Conservation (phyloP, 2,797 vertebrate genomes). For the Eulemur mongoz region DNA sequence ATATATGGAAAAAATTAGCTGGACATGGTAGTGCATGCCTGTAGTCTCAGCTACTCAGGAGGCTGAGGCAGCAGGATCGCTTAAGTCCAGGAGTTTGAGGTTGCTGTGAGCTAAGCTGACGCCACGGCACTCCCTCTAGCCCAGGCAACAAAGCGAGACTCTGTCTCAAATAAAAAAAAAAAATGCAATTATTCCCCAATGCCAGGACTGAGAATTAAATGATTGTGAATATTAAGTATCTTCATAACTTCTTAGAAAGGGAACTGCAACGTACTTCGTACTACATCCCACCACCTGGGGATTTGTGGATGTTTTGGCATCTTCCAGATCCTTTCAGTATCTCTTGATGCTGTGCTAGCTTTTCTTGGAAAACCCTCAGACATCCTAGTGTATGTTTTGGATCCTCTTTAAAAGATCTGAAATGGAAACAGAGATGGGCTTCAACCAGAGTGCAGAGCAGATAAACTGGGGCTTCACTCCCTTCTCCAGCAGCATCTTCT, state of each 20-base stretch:
- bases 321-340: neutral
- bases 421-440: neutral
- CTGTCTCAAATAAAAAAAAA: no score
- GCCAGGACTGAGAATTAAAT: neutral
- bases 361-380: neutral
- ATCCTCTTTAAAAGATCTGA: neutral
- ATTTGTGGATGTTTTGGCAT: neutral
- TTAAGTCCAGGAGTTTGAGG: no score
- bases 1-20: no score
- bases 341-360: neutral
- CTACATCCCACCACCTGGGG: neutral
- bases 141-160: no score
- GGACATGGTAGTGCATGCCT: no score
- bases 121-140: no score
- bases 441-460: neutral
- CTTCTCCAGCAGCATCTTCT: neutral
- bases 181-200: neutral
- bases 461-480: neutral
- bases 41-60: no score
- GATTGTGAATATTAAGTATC: neutral
- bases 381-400: neutral
- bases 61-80: no score
- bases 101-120: no score
- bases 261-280: neutral
- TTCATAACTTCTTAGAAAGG: neutral